Base-by-base conservation (phyloP, 2,888 invertebrate species). In the Yponomeuta plumbellus region DNA sequence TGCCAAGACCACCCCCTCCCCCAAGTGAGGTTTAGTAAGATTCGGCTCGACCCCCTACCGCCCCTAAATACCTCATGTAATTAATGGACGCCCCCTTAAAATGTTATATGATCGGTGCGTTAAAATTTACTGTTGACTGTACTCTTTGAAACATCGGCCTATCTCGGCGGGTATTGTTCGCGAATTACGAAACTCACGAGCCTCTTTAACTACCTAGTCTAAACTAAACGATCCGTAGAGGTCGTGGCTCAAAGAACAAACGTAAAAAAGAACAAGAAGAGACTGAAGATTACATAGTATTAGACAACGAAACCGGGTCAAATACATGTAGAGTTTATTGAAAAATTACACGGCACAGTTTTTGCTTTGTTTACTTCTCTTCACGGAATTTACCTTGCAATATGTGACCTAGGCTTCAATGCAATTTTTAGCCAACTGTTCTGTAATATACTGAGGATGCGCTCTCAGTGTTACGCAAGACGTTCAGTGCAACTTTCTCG, bases 171-270 rank as follows among this genome's bases (percentile, higher is more conserved):
- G 59, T 13, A 59, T 59, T 59, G 59, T 59, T 59, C 23, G 59
- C 21, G 22, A 23, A 59, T 59, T 59, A 59, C 59, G 22, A 59
- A 59, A 59, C 44, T 10, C 21, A 59, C 59, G 59, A 2, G 13
- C 23, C 59, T 59, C 21, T 13, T 59, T 11, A 22, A 59, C 59
- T 59, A 11, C n/a, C 59, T 52, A 52, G 44, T 17, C 44, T 52
- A 13, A 52, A 52, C 44, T 52, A 52, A 17, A 52, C 44, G 44
- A 52, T 61, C n/a, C 17, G 22, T 39, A 61, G 61, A 61, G 61
- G 61, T 34, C 61, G 61, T 61, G 61, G 34, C 23, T 61, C 4
- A 17, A 23, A 26, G 23, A 26, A 61, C 61, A 61, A 61, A 34
- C 2, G 61, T 61, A 61, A 61, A 61, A 34, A 61, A 59, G 22